Evolutionary conservation across 2,888 invertebrate species (phyloP).

Genomic region (Uropetala carovei): DNA sequence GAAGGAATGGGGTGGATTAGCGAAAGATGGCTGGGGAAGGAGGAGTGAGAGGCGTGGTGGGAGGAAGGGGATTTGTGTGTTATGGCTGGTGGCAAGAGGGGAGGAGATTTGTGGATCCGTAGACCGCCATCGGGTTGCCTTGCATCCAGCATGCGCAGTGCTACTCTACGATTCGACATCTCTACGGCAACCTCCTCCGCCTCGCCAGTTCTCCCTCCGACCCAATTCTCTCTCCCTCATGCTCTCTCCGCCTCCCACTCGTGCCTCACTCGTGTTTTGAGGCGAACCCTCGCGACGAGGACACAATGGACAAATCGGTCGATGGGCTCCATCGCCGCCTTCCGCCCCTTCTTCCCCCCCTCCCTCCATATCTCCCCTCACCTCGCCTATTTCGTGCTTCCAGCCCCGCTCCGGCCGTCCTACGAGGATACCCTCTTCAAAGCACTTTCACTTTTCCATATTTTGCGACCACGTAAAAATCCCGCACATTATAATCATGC

Average conservation of each 20-base stretch:
- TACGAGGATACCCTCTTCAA: background rate
- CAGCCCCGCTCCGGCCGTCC: background rate
- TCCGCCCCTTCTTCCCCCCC: background rate
- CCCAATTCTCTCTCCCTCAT: background rate
- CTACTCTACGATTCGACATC: background rate
- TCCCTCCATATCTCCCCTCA: too few species aligned
- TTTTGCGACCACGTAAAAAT: conserved; percentile 29
- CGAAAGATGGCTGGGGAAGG: background rate
- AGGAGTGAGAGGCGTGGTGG: background rate
- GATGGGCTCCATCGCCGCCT: background rate
- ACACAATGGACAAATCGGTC: conserved; percentile 25
- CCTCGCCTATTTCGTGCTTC: background rate
- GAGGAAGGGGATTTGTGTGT: background rate
- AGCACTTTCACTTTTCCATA: conserved; percentile 35
- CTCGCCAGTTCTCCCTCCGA: background rate
- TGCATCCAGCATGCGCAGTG: background rate
- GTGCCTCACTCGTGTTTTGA: too few species aligned
- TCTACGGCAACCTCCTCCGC: too few species aligned
- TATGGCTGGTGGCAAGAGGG: background rate
- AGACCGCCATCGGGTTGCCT: background rate
- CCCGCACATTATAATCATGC: background rate
- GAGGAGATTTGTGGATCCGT: background rate
- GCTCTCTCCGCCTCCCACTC: too few species aligned
- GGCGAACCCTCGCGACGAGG: background rate
- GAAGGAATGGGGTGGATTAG: background rate